Evolutionary conservation across 2,888 invertebrate genomes (phyloP), one percentile per base, ranked within the genome.

Genomic region (Vanessa cardui): DNA sequence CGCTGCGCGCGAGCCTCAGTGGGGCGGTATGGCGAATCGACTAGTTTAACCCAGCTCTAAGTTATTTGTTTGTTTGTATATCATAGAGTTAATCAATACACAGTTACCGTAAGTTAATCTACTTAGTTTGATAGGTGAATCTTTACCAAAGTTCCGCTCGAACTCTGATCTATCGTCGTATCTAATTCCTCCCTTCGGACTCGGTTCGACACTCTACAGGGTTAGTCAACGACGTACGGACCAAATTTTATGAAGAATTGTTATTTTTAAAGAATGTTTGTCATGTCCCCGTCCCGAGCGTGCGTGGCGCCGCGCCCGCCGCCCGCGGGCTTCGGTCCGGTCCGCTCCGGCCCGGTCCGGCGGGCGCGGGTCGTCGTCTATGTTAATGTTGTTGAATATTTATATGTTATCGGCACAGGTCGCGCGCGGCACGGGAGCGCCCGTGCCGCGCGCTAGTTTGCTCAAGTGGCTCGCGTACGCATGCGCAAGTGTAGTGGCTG

Each of bases 81-180:
- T 76, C 69, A 80, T 87, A 88, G 86, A 80, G 80, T 82, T 88
- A 84, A 86, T 85, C 80, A 80, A 83, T 86, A 83, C 79, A 84
- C 90, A 90, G 91, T 92, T 90, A 91, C 91, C 91, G 86, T 90
- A 90, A 89, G 85, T 87, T 88, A 88, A 88, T 85, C 81, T 84
- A 84, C 78, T 84, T 90, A 90, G 89, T 87, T 83, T 86, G 84
- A 85, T 89, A 92, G 88, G 85, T 86, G 82, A 89, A 88, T 86
- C 83, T 86, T 88, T 87, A 90, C 90, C 90, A 89, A 90, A 91
- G 90, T 85, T 84, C 86, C 84, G 85, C 84, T 85, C 77, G 83
- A 82, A 80, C 78, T 84, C 82, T 80, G 85, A 81, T 82, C 82
- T 82, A 77, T 78, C 80, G 82, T 82, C 81, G 85, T 84, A 78